phyloP scores from a whole-genome alignment of 2,797 vertebrate genomes.

The Spinus olivaceus region DNA sequence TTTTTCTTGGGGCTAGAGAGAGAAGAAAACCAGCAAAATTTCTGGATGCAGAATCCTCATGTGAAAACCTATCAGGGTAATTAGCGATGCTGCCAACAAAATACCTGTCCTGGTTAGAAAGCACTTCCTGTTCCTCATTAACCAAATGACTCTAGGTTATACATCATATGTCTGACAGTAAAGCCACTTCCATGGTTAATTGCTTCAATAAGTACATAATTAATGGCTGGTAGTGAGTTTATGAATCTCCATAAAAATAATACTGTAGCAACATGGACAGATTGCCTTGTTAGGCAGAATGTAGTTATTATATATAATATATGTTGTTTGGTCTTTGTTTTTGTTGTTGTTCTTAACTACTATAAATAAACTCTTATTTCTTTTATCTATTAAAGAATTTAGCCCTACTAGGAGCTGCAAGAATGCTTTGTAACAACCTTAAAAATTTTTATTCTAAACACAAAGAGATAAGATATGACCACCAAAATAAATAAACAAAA shows the following conservation, averaged over 20 bases:
- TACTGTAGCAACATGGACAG: not conserved
- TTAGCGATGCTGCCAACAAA: slow-evolving; percentile 40
- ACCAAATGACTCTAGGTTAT: slow-evolving; percentile 64
- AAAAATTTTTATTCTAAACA: not conserved
- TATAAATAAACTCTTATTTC: not conserved
- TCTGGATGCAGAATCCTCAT: not conserved
- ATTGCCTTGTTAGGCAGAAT: not conserved
- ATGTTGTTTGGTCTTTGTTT: not conserved
- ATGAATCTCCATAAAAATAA: slow-evolving; percentile 27
- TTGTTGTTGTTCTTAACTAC: not conserved
- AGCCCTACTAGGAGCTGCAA: not conserved
- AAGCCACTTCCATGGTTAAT: slow-evolving; percentile 66
- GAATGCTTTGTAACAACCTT: not conserved
- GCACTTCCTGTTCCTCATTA: slow-evolving; percentile 66
- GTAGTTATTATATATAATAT: not conserved
- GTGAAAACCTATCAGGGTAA: slow-evolving; percentile 30
- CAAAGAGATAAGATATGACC: not conserved
- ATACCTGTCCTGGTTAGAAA: slow-evolving; percentile 52
- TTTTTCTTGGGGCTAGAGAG: not conserved
- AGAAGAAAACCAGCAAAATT: not conserved
- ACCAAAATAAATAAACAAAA: not conserved
- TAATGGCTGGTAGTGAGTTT: slow-evolving; percentile 17
- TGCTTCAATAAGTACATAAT: slow-evolving; percentile 70
- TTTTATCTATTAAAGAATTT: not conserved
- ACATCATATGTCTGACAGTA: slow-evolving; percentile 55